A percentile compares a stretch with the other conserved stretches of the same genome.
Conservation (phyloP, 1,140 invertebrate genomes). For the Solenopsis invicta region DNA sequence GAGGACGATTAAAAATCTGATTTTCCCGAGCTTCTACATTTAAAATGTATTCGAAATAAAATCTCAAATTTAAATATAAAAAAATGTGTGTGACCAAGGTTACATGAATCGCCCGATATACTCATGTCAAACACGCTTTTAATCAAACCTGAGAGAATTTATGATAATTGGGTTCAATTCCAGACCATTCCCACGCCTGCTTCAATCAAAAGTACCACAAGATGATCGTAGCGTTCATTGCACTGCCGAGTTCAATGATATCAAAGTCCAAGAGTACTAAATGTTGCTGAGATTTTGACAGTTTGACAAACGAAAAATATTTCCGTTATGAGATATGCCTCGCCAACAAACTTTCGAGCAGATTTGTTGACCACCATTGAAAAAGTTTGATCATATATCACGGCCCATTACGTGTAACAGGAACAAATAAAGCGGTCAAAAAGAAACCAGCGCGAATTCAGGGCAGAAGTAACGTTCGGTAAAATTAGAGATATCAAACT, state of each 20-base stretch:
- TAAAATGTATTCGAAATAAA: constrained; percentile 29
- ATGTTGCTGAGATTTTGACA: not conserved
- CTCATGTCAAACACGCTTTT: constrained; percentile 11
- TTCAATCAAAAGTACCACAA: constrained; percentile 20
- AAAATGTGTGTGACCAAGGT: not conserved
- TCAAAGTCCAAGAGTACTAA: not conserved
- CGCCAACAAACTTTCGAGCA: constrained; percentile 5
- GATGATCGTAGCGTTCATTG: not conserved
- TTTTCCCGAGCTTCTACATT: constrained; percentile 18
- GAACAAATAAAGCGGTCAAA: constrained; percentile 7
- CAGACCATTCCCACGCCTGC: not conserved
- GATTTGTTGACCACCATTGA: constrained; percentile 31
- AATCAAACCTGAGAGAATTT: constrained; percentile 23
- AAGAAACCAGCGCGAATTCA: not conserved
- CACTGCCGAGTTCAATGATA: not conserved
- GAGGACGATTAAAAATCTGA: constrained; percentile 18
- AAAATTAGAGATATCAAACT: constrained; percentile 23
- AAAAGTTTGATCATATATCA: constrained; percentile 32
- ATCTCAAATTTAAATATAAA: not conserved
- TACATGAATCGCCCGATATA: not conserved
- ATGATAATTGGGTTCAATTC: constrained; percentile 37
- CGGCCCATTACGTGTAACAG: constrained; percentile 11
- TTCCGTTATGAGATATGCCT: not conserved
- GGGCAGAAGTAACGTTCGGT: not conserved
- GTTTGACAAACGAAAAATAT: not conserved